Percentiles rank a stretch among this genome's conserved stretches.
Conservation (phyloP, 2,113 vertebrate species). For the Turnix velox region DNA sequence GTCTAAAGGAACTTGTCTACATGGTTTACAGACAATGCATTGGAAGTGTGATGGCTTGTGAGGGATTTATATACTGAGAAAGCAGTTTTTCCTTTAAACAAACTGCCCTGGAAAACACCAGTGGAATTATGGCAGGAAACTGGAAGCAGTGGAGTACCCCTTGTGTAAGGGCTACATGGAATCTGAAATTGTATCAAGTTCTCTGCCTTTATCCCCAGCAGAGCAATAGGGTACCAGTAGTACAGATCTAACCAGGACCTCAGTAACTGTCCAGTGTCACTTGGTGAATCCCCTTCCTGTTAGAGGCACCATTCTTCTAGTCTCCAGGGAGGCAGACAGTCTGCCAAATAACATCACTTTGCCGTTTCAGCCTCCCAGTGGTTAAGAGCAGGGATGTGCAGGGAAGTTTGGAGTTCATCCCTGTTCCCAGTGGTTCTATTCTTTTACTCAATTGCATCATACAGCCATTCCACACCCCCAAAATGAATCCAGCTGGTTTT, state of each 20-base stretch:
- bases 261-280: rapidly evolving
- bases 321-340: background rate
- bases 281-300: background rate
- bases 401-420: background rate
- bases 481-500: background rate
- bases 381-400: background rate
- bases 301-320: background rate
- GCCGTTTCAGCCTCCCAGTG: background rate
- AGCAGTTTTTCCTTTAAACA: background rate
- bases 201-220: background rate
- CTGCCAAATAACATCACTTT: background rate
- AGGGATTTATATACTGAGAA: background rate
- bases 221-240: background rate
- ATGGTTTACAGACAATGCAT: background rate
- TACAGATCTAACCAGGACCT: background rate
- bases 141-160: background rate
- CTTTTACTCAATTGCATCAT: background rate
- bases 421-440: background rate
- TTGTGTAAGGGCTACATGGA: background rate
- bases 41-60: background rate
- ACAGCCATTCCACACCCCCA: background rate
- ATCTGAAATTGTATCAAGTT: background rate
- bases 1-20: background rate
- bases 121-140: background rate
- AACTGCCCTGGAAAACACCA: rapidly evolving